Base-by-base conservation (phyloP, 2,113 vertebrate species). In the human (Homo sapiens) region DNA sequence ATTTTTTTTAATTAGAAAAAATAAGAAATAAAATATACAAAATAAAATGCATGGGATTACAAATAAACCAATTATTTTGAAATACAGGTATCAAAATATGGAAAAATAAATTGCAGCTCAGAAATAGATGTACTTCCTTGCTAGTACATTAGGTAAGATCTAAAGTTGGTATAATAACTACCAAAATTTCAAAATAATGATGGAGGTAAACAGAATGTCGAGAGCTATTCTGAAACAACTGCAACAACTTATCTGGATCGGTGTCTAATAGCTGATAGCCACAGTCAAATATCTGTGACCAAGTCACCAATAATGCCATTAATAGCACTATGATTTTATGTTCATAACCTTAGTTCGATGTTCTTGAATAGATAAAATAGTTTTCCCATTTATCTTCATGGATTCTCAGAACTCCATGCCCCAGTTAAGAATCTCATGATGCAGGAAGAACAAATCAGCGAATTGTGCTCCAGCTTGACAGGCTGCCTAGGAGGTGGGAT, bases 381-480 rank as follows among this genome's bases (percentile, higher is more conserved):
- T 76, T 87, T 92, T 55, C 40, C 16, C 3, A 25, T 23, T 30
- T 1, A 45, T 38, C n/a, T 75, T 78, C 23, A 27, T 0, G 1
- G 23, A n/a, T 50, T 52, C 72, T 84, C 14, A 14, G 64, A 72
- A 95, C 57, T 88, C 70, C 45, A 55, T 0, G 3, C 25, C 72
- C 52, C 55, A 82, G 66, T 96, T 75, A 89, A 76, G 72, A 81
- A 57, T 17, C 35, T 73, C 80, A 50, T 82, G 89, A 96, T 68
- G 57, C 76, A 94, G 61, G 72, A 94, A 81, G 52, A 89, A 25
- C 70, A 90, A 40, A 45, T 76, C 76, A 97, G 48, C 35, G 55
- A 87, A 38, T 83, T 20, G 61, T 9, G 5, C 80, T 11, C 40
- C 32, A 32, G 72, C 25, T 43, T 18, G 48, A 82, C 40, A 50